Conservation (phyloP, 53 echinoderm and acorn worm genomes). For the Actinopyga echinites region DNA sequence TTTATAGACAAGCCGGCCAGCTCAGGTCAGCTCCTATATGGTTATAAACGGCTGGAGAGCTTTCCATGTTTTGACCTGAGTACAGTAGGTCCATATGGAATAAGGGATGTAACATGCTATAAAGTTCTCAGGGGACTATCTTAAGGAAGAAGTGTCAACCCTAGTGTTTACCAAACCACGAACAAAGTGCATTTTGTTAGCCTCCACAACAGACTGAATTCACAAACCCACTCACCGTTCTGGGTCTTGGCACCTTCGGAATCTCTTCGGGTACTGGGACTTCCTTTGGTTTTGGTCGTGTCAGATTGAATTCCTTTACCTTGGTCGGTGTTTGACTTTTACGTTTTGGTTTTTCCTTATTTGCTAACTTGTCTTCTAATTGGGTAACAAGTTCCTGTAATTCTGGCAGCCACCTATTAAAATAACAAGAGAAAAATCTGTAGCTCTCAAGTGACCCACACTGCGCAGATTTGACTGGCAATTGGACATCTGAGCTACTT, state of each 20-base stretch:
- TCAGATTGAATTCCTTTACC: constrained; percentile 79
- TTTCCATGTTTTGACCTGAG: too few species aligned
- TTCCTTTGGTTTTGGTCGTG: constrained; percentile 83
- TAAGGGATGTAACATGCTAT: too few species aligned
- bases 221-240: constrained; percentile 64
- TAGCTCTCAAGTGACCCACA: neutral
- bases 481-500: too few species aligned
- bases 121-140: too few species aligned
- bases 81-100: too few species aligned
- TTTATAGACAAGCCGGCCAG: too few species aligned
- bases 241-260: constrained; percentile 74
- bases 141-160: too few species aligned
- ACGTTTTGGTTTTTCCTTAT: constrained; percentile 66
- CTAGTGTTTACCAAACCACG: too few species aligned
- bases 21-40: too few species aligned
- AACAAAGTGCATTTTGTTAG: neutral
- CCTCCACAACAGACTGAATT: neutral
- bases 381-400: constrained; percentile 76
- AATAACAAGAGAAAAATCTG: neutral
- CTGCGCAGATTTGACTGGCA: too few species aligned
- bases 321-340: constrained; percentile 76
- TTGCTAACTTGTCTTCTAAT: constrained; percentile 80
- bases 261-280: constrained; percentile 85
- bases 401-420: constrained; percentile 89
- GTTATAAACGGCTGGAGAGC: too few species aligned